Conservation (phyloP, 1,140 invertebrate species). For the Bilobella aurantiaca region DNA sequence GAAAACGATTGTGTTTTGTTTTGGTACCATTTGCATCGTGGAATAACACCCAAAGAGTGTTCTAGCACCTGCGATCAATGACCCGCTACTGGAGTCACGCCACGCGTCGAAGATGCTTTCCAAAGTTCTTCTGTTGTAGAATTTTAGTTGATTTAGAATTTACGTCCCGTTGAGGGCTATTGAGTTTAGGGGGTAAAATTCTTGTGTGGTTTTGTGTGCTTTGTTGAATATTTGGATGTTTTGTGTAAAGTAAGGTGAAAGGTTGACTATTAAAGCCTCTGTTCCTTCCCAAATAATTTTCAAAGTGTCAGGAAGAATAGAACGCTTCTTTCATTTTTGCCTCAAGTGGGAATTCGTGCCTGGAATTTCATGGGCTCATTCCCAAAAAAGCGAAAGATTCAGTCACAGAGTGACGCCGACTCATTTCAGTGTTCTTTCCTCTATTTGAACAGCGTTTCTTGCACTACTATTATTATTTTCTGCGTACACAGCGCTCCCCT, state of each 20-base stretch:
- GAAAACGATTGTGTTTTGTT: not conserved
- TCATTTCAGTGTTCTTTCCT: no score
- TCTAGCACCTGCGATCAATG: not conserved
- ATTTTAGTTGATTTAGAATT: not conserved
- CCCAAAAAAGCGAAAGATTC: not conserved
- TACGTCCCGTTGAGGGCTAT: slow-evolving; percentile 12
- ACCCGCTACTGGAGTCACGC: not conserved
- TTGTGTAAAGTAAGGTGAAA: not conserved
- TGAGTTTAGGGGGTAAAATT: slow-evolving; percentile 20
- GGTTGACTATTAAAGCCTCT: not conserved
- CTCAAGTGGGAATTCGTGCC: slow-evolving; percentile 28
- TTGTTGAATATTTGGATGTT: no score
- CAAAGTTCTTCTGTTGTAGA: not conserved
- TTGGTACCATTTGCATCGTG: not conserved
- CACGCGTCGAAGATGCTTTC: not conserved
- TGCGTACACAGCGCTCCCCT: no score
- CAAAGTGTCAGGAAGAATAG: slow-evolving; percentile 20
- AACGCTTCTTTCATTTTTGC: slow-evolving; percentile 24
- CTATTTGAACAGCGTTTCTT: no score
- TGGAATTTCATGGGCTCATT: slow-evolving; percentile 22
- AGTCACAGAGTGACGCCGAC: not conserved
- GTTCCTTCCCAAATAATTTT: slow-evolving; percentile 15
- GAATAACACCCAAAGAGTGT: not conserved
- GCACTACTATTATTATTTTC: no score
- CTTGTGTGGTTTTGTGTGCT: no score